Evolutionary conservation across 2,797 vertebrate genomes (phyloP), one percentile per base, ranked within the genome.

Genomic region (Pachyuromys duprasi): DNA sequence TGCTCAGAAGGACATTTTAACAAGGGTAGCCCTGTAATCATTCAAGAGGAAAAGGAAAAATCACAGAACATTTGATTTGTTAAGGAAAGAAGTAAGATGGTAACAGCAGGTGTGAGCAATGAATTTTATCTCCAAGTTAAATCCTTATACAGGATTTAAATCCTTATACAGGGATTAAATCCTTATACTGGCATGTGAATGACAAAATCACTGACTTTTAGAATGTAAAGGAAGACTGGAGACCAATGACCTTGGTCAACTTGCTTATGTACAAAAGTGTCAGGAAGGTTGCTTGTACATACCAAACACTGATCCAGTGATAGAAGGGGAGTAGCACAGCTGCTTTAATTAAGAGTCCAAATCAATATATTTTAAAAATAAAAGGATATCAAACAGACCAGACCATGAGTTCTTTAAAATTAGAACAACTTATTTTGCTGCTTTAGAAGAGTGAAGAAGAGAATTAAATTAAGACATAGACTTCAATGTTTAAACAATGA

Each of bases 211-310:
- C 20, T 75, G 5, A 55, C 26, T 75, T 33, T 42, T 14, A 67
- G 62, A 84, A 96, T 94, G 17, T 88, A 63, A 95, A 75, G 49
- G 8, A 72, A 87, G 0, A 24, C 89, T 49, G 87, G 62, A 95
- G 3, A 60, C 33, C 14, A 45, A 22, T 65, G 1, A 87, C 79
- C 31, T 78, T 63, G 7, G 4, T 90, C 31, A 90, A 36, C 2
- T 57, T 79, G 13, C 28, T 81, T 86, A 70, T 9, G 9, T 26
- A 36, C 57, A 14, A 20, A 87, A 11, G 62, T 33, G 2, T 74
- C 36, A 26, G 3, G 11, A 92, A 69, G 72, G 88, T 69, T 74
- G 24, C 15, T 24, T 94, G 26, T 8, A 53, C 5, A 90, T 0
- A 33, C 8, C 70, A 81, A 91, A 72, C 24, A 81, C 15, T 87